Conservation (phyloP, 2,113 vertebrate species). For the Progne subis region DNA sequence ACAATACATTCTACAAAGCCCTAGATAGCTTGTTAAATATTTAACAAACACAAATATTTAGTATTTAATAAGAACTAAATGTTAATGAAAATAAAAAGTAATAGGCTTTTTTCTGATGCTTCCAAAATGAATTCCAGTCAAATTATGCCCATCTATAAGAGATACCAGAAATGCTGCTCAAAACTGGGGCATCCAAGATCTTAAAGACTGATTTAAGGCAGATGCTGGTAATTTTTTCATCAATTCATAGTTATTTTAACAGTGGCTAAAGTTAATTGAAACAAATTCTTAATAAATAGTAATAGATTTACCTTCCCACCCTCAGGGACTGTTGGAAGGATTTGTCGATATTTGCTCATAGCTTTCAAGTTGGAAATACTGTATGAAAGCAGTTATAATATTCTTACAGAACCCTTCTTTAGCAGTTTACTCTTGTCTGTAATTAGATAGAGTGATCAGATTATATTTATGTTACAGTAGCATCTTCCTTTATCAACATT, state of each 20-base stretch:
- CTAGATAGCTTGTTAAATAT: constrained; percentile 52
- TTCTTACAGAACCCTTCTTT: constrained; percentile 21
- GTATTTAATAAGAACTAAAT: constrained; percentile 50
- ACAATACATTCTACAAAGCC: constrained; percentile 34
- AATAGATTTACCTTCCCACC: constrained; percentile 57
- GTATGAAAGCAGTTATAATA: constrained; percentile 42
- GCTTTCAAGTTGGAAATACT: constrained; percentile 51
- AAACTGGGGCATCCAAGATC: neutral
- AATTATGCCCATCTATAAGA: neutral
- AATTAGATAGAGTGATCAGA: constrained; percentile 57
- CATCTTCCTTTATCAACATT: constrained; percentile 39
- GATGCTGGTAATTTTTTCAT: neutral
- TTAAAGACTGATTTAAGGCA: neutral
- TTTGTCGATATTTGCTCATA: constrained; percentile 55
- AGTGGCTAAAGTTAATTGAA: constrained; percentile 48
- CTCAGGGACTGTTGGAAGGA: constrained; percentile 24
- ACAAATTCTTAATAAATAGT: constrained; percentile 61
- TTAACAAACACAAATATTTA: constrained; percentile 61
- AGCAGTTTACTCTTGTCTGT: constrained; percentile 30
- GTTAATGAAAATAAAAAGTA: constrained; percentile 44
- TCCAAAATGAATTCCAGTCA: neutral
- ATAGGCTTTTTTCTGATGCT: neutral
- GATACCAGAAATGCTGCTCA: neutral
- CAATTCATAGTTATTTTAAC: constrained; percentile 30
- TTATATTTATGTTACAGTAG: constrained; percentile 23